Conservation (phyloP, 2,797 vertebrate genomes). For the Nyctalus aviator region DNA sequence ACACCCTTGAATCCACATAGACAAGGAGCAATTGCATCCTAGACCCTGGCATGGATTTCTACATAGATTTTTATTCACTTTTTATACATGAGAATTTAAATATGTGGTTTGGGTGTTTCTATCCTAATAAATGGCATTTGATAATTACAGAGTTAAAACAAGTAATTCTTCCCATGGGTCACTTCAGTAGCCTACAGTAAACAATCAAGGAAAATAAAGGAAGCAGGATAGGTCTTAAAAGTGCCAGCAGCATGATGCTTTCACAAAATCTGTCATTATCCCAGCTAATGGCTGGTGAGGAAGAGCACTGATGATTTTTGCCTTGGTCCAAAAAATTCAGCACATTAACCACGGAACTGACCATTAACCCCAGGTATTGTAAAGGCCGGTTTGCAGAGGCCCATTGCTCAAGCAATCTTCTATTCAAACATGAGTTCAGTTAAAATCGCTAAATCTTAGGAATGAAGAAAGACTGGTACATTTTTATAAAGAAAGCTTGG, state of each 20-base stretch:
- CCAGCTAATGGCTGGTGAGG: conserved; percentile 58
- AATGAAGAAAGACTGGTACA: not conserved
- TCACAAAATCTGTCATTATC: conserved; percentile 61
- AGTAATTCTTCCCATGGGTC: not conserved
- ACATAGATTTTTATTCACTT: not conserved
- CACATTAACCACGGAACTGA: conserved; percentile 57
- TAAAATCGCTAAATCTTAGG: not conserved
- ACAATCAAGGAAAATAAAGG: conserved; percentile 34
- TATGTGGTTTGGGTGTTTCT: not conserved
- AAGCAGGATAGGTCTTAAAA: not conserved
- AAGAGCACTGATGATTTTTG: conserved; percentile 51
- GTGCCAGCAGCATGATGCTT: not conserved
- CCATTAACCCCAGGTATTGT: conserved; percentile 71
- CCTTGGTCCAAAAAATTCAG: conserved; percentile 59
- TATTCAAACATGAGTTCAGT: not conserved
- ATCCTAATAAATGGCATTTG: not conserved
- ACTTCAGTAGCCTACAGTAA: conserved; percentile 41
- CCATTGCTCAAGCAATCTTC: conserved; percentile 73
- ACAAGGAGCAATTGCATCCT: not conserved
- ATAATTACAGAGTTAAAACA: not conserved
- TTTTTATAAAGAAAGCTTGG: conserved; percentile 2
- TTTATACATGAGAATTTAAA: not conserved
- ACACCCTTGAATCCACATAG: not conserved
- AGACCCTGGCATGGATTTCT: not conserved
- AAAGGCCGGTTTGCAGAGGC: conserved; percentile 44